Evolutionary conservation across 2,888 invertebrate genomes (phyloP).

Genomic region (Rhagonycha lutea): DNA sequence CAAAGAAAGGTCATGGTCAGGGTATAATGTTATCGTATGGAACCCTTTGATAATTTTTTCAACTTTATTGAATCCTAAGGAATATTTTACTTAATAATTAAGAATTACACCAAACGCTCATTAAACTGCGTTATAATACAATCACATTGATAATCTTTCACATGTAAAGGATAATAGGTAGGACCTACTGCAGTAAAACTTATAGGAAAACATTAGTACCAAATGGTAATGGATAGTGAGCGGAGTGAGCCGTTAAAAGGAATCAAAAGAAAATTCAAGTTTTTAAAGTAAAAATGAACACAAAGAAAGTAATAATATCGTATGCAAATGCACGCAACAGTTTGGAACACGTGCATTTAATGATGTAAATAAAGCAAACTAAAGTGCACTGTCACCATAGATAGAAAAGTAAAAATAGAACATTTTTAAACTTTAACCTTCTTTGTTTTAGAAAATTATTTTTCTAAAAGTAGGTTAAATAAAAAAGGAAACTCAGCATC

Average conservation of each 20-base stretch:
- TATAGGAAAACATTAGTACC: too few species aligned
- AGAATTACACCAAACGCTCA: too few species aligned
- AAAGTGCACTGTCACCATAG: slow-evolving; percentile 13
- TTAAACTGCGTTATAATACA: too few species aligned
- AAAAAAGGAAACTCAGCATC: not conserved
- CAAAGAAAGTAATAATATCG: slow-evolving; percentile 20
- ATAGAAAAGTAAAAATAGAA: slow-evolving; percentile 11
- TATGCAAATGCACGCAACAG: slow-evolving; percentile 19
- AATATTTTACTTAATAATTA: too few species aligned
- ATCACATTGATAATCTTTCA: too few species aligned
- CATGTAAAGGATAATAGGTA: too few species aligned
- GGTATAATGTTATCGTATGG: too few species aligned
- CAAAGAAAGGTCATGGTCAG: too few species aligned
- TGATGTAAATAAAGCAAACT: slow-evolving; percentile 21
- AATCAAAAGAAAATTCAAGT: slow-evolving; percentile 1
- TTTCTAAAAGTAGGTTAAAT: not conserved
- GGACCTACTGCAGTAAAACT: too few species aligned
- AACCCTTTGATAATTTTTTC: too few species aligned
- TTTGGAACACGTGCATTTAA: slow-evolving; percentile 23
- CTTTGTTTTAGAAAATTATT: slow-evolving; percentile 10
- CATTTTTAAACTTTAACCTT: slow-evolving; percentile 17
- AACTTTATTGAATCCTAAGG: too few species aligned
- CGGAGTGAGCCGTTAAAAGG: not conserved
- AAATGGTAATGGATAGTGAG: too few species aligned
- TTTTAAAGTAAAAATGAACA: slow-evolving; percentile 16